Evolutionary conservation across 2,797 vertebrate genomes (phyloP).

Genomic region (Enteromius unitaeniatus): DNA sequence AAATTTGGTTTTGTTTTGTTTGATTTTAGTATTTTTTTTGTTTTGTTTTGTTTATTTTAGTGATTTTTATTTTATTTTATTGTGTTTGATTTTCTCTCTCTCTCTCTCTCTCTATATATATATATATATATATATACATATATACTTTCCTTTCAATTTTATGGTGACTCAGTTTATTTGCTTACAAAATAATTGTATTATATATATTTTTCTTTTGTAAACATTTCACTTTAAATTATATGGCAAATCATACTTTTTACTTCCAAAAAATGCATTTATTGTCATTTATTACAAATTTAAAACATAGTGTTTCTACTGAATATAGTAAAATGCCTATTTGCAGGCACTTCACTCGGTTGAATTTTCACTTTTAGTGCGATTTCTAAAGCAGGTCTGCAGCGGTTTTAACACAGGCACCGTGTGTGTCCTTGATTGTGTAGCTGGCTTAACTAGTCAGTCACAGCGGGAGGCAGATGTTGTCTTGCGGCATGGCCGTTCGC

Average conservation of each 20-base stretch:
- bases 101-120: too few relatives aligned
- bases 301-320: not conserved
- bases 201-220: not conserved
- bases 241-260: not conserved
- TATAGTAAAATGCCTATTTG: not conserved
- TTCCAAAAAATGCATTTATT: not conserved
- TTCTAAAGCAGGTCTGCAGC: not conserved
- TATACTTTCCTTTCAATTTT: too few relatives aligned
- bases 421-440: conserved; percentile 75
- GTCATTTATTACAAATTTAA: not conserved
- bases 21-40: too few relatives aligned
- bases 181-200: too few relatives aligned
- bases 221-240: not conserved
- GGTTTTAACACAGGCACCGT: conserved; percentile 62
- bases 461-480: conserved; percentile 82
- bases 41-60: too few relatives aligned
- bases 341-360: not conserved
- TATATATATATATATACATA: too few relatives aligned
- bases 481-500: conserved; percentile 76
- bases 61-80: too few relatives aligned
- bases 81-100: too few relatives aligned
- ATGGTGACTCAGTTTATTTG: not conserved
- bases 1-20: too few relatives aligned
- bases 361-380: not conserved
- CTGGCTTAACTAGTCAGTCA: conserved; percentile 77